Evolutionary conservation across 2,888 invertebrate species (phyloP).

Genomic region (Anorthoa munda): DNA sequence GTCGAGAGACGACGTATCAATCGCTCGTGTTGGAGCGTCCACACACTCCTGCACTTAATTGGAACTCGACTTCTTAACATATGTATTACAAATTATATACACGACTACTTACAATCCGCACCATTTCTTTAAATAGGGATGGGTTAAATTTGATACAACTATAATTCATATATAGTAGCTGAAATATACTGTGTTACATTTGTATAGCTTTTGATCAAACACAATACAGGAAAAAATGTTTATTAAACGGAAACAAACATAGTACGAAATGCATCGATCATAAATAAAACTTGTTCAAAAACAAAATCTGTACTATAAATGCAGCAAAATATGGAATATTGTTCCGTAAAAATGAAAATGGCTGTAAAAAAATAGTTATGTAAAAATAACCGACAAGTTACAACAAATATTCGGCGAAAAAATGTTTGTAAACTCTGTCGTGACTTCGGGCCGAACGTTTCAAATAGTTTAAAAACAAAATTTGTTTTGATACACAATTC

Average conservation of each 20-base stretch:
- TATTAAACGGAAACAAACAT: conserved; percentile 10
- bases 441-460: conserved; percentile 44
- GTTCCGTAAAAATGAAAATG: conserved; percentile 12
- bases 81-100: conserved; percentile 63
- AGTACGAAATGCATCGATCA: conserved; percentile 40
- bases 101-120: conserved; percentile 57
- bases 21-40: conserved; percentile 37
- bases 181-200: conserved; percentile 13
- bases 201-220: conserved; percentile 3
- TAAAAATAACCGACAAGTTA: conserved; percentile 48
- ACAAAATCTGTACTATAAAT: conserved; percentile 54
- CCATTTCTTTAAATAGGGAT: conserved; percentile 33
- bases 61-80: conserved; percentile 54
- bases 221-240: neutral
- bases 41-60: conserved; percentile 43
- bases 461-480: conserved; percentile 63
- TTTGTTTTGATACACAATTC: conserved; percentile 60
- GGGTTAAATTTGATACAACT: conserved; percentile 43
- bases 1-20: conserved; percentile 62
- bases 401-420: conserved; percentile 51
- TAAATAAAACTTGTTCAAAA: conserved; percentile 10
- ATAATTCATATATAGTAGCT: conserved; percentile 15
- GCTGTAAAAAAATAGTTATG: conserved; percentile 31
- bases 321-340: conserved; percentile 44
- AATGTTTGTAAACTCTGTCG: conserved; percentile 48